A percentile compares a stretch with the other conserved stretches of the same genome.
phyloP scores from a whole-genome alignment of 2,113 vertebrate species.

The Bolborhynchus lineola region DNA sequence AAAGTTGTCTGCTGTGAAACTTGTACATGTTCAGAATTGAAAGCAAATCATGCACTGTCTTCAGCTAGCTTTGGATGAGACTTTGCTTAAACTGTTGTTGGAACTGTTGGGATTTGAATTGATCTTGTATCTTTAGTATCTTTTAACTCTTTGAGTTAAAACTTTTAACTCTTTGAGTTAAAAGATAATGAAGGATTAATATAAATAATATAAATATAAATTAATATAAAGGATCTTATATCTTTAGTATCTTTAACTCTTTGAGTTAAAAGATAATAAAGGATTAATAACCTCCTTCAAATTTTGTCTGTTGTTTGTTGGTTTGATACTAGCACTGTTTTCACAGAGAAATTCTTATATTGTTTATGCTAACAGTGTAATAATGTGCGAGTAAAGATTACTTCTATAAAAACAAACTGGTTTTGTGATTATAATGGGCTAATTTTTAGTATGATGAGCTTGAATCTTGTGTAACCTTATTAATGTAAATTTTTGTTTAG shows the following conservation, averaged over 20 bases:
- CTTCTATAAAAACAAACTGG: neutral
- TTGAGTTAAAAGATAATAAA: neutral
- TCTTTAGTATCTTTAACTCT: too few relatives aligned
- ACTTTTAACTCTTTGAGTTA: too few relatives aligned
- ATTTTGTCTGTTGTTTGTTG: neutral
- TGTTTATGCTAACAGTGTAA: neutral
- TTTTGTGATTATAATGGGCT: neutral
- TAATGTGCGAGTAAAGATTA: neutral
- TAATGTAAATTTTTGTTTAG: slow-evolving; percentile 69
- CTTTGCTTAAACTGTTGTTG: neutral
- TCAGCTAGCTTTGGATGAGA: neutral
- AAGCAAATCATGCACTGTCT: neutral
- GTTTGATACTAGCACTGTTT: neutral
- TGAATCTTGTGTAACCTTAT: neutral
- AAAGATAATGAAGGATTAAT: too few relatives aligned
- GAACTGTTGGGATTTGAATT: neutral
- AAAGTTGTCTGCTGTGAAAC: neutral
- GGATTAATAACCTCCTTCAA: neutral
- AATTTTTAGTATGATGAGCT: neutral
- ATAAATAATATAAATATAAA: too few relatives aligned
- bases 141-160: too few relatives aligned
- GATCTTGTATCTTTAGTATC: neutral
- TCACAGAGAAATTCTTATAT: neutral
- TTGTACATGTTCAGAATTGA: neutral
- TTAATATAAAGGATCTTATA: too few relatives aligned